Base-by-base conservation (phyloP, 2,797 vertebrate species). In the Cichlasoma orientale region DNA sequence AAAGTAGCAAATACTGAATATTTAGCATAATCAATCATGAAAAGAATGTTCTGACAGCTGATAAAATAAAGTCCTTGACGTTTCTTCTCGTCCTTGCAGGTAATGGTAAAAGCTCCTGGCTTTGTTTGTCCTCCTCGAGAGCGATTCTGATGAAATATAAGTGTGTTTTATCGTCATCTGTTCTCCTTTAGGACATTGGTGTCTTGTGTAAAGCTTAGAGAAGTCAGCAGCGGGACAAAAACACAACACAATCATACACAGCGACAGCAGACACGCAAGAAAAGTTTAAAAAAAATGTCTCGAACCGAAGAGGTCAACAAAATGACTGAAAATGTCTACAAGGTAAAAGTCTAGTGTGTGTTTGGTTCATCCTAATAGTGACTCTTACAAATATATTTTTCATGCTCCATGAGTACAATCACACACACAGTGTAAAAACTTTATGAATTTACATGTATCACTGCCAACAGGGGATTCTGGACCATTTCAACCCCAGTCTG, bases 291-390 rank as follows among this genome's bases (percentile, higher is more conserved):
- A 94, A 77, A 50, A 77, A 97, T 97, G 96, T 97, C 96, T 86
- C 95, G 96, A 84, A 96, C 96, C 1, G 96, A 97, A 41, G 96
- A 97, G 87, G 95, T 97, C 78, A 96, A 97, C 93, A 96, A 97
- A 90, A 96, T 97, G 95, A 97, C 96, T 3, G 96, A 97, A 90
- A 97, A 96, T 72, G 96, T 97, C 76, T 97, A 97, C 82, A 96
- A 96, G 95, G 96, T 97, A 82, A 23, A 85, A 80, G 55, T 74
- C 6, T 3, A 3, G n/a, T 6, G 2, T 23, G 5, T 56, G 59
- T 66, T 23, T 5, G 0, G 61, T 6, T 66, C 8, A 7, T 66
- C 63, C 25, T 50, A 50, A 68, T 50, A 13, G 25, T 68, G 1
- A 68, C 18, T 29, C 41, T 9, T n/a, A 52, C 50, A 52, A 52